These are phyloP conservation scores for Sebastes paucispinis DNA, from an alignment of 2,797 vertebrate genomes.

Conservation along the genomic window DNA sequence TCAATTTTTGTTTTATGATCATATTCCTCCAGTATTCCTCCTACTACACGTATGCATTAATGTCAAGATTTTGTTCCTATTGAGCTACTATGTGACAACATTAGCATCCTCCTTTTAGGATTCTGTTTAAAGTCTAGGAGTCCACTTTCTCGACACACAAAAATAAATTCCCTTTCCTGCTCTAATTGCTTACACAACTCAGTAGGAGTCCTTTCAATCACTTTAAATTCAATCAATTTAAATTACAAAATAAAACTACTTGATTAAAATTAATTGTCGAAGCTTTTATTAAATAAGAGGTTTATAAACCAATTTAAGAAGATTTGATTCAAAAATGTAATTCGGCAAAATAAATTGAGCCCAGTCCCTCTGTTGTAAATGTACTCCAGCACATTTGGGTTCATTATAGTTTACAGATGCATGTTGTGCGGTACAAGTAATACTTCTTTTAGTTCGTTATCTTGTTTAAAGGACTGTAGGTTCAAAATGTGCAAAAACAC, in stretches of 20 bases:
- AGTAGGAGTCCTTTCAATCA: conserved; percentile 18
- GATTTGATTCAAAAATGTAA: conserved; percentile 1
- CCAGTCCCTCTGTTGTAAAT: background rate
- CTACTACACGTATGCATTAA: background rate
- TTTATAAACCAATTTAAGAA: background rate
- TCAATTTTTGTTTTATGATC: background rate
- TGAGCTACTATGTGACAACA: background rate
- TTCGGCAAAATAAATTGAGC: background rate
- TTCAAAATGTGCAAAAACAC: background rate
- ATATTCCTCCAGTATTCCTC: background rate
- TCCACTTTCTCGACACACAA: background rate
- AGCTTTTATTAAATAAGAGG: conserved; percentile 12
- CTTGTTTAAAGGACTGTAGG: background rate
- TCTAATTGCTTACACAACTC: conserved; percentile 9
- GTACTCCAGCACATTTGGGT: background rate
- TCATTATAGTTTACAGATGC: background rate
- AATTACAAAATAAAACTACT: conserved; percentile 9
- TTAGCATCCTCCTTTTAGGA: background rate
- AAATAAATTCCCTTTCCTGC: background rate
- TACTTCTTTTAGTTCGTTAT: background rate
- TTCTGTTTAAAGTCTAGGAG: background rate
- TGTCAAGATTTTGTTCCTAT: background rate
- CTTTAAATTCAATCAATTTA: conserved; percentile 18
- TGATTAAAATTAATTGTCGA: conserved; percentile 18
- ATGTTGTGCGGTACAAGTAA: background rate